Base-by-base conservation (phyloP, 2,113 vertebrate species). In the Phalacrocorax pelagicus region DNA sequence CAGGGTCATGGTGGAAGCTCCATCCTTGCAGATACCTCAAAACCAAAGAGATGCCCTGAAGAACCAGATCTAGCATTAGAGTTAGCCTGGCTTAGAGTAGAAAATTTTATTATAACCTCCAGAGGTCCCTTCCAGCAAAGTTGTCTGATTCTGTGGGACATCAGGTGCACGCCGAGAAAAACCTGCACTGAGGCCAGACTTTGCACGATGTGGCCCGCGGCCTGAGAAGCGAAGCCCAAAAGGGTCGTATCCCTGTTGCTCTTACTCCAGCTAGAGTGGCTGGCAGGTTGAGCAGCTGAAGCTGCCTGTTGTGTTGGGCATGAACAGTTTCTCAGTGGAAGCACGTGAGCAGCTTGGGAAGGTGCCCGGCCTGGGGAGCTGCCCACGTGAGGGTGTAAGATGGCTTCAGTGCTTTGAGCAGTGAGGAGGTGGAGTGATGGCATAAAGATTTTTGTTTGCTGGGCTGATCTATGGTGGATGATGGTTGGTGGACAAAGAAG, bases 141-240 rank as follows among this genome's bases (percentile, higher is more conserved):
- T 2, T 38, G 19, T 40, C 74, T 38, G 61, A 11, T 29, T 61
- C 34, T 70, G 14, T 17, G 69, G 59, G 55, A 61, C 36, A 44
- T 47, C 49, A 86, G 58, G 36, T n/a, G 36, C 49, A 14, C 32
- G 26, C 36, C 30, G 51, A 58, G 86, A 23, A 34, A 5, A 54
- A 7, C 12, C 22, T 57, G 51, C 34, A 0, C 44, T 19, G 67
- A 29, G 69, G 73, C 6, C 30, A 24, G 42, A 18, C 40, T 15
- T 69, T 6, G 4, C 11, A 2, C 1, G 2, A 3, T 9, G 32
- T n/a, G 71, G 24, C 11, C 40, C n/a, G 4, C 10, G 19, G 8
- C 47, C 66, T 12, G 36, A 38, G 88, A 34, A 47, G 52, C 74
- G 51, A 8, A n/a, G 47, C 66, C 74, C 6, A 2, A 42, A 3